Evolutionary conservation across 1,140 invertebrate genomes (phyloP), one percentile per base, ranked within the genome.

Genomic region (Drosophila subpulchrella): DNA sequence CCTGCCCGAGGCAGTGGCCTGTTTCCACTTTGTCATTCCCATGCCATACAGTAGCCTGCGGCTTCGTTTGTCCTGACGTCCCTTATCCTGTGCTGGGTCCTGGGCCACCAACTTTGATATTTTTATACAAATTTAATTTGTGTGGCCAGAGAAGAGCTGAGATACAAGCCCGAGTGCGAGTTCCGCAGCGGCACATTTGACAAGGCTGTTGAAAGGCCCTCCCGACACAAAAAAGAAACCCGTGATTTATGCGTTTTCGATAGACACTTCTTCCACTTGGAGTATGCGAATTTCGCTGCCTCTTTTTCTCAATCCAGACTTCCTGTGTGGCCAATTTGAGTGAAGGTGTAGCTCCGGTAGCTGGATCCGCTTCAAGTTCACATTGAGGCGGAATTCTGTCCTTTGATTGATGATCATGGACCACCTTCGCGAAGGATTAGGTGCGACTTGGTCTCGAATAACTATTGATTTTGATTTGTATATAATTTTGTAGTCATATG

Each of bases 241-340:
- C n/a, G 66, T 91, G 89, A 91, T 91, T 91, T 91, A 91, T 91
- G 81, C 65, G 67, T 83, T 90, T 89, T 91, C 81, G 89, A 91
- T 91, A 84, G 77, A 38, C 50, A n/a, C 62, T 12, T n/a, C 41
- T 17, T 42, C n/a, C n/a, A 42, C 13, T 38, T 15, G 39, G 61
- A 42, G 63, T 58, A 75, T 86, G 82, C 82, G 78, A 85, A 81
- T 81, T 65, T 46, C 24, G 12, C 46, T 66, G 44, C 44, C 20
- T 47, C 20, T 53, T 47, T 17, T 30, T 17, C 17, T 59, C 7
- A 48, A 39, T 17, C 34, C 50, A 60, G 48, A 75, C 79, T 89
- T 89, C 84, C 85, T 88, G 84, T 89, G 84, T 65, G 84, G 76
- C 36, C 75, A n/a, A 70, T 15, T 42, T 55, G 58, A 27, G 38